Evolutionary conservation across 1,140 invertebrate genomes (phyloP), one percentile per base, ranked within the genome.

Genomic region (Atta colombica): DNA sequence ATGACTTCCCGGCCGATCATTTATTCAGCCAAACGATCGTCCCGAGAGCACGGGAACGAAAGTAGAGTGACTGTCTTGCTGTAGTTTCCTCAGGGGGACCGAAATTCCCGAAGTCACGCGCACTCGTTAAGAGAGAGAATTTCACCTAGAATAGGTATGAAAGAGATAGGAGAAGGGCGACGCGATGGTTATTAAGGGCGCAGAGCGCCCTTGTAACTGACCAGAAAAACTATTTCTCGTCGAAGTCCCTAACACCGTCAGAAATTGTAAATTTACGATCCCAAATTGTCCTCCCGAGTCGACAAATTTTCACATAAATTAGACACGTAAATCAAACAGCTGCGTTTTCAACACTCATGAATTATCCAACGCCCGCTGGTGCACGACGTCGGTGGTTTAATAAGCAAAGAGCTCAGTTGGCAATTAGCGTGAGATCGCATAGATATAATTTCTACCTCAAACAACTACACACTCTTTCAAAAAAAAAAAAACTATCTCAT

Each of bases 21-120:
- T 85, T 85, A 78, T 85, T 85, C 63, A 85, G 74, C 60, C 74
- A 31, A 77, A 78, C 82, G 60, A 85, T 78, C 74, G 82, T 77
- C 49, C 45, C 60, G 75, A 78, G 82, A 78, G 69, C 80, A 63
- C 55, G n/a, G 45, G n/a, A 77, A 68, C 49, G 31, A 65, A 61
- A 66, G 49, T 55, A 49, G 68, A 74, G 55, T 35, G 69, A 61
- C 61, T 55, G 45, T 77, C 28, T 35, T 49, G 21, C 18, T 14
- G 25, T 84, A 31, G 35, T 77, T 65, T 21, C 61, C 39, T 39
- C 71, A 31, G 31, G 74, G 45, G 72, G 18, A 55, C n/a, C 35
- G n/a, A 74, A 74, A 82, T 82, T 82, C 25, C 25, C 80, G 25
- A 82, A 82, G 80, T 82, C 80, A 82, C 80, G 80, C 68, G 80